Evolutionary conservation across 2,888 invertebrate species (phyloP), one percentile per base, ranked within the genome.

Genomic region (Chouioia cunea): DNA sequence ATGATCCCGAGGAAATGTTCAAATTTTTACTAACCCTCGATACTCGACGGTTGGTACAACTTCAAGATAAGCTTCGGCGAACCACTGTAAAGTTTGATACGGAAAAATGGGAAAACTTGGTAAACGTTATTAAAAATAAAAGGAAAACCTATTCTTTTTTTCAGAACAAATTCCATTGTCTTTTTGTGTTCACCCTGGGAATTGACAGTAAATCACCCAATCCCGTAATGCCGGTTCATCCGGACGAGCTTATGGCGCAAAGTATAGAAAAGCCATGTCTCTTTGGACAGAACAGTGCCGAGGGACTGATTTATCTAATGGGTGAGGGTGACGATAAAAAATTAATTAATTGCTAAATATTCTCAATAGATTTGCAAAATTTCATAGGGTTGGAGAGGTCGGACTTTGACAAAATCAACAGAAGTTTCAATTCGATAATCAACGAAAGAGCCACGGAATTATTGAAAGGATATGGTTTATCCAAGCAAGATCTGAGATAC

Each of bases 181-280:
- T 52, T 12, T 70, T 74, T 60, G 69, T 69, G 10, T 80, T 80
- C 53, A 68, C 73, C 27, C 81, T 81, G 4, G 71, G 74, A 4
- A 43, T 77, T 3, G 82, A 82, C 57, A 27, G n/a, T 14, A 76
- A 77, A 69, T 79, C 81, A 10, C 74, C 75, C 65, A 75, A 73
- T 71, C 80, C 82, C 18, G 75, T 82, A 46, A 53, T 82, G 20
- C 74, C 77, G 0, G 65, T 74, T 20, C 62, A 77, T 56, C 73
- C 77, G 4, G 18, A 36, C 1, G 27, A 63, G 46, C 73, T 76
- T 4, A 65, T 63, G 3, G 52, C 73, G 20, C 20, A 36, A 3
- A 79, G 78, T 2, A 68, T 79, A n/a, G 73, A 78, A 46, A 76
- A 84, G 46, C 84, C 84, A 0, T 73, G 71, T 2, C 66, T 84